Evolutionary conservation across 2,888 invertebrate species (phyloP).

Genomic region (Agrotis ipsilon): DNA sequence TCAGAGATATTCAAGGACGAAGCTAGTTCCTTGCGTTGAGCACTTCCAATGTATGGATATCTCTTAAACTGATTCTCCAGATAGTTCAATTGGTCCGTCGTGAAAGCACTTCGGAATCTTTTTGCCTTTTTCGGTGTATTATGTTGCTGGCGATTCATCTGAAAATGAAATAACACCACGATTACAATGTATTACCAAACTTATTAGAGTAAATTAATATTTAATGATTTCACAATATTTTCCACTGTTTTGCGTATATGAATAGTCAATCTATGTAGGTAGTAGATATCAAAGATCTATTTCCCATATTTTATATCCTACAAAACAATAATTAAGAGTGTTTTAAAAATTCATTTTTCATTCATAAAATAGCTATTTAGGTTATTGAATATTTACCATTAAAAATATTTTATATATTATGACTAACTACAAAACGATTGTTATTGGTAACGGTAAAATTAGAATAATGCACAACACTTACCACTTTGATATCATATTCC

Average conservation of each 20-base stretch:
- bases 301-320: neutral
- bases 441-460: too few relatives aligned
- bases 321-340: neutral
- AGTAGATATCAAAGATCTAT: neutral
- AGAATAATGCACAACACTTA: conserved; percentile 17
- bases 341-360: too few relatives aligned
- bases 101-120: conserved; percentile 92
- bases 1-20: conserved; percentile 92
- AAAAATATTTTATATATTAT: neutral
- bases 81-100: conserved; percentile 93
- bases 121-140: conserved; percentile 69
- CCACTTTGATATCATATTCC: conserved; percentile 37
- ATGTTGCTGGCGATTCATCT: conserved; percentile 61
- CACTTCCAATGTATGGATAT: conserved; percentile 93
- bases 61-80: conserved; percentile 94
- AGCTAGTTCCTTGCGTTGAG: conserved; percentile 93
- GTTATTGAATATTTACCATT: neutral
- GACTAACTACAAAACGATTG: neutral
- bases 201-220: neutral
- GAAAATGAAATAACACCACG: conserved; percentile 39
- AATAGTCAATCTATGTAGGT: neutral
- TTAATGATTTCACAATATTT: conserved; percentile 19
- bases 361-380: too few relatives aligned
- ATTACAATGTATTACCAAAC: too few relatives aligned
- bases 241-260: neutral